Base-by-base conservation (phyloP, 1,140 invertebrate species). In the Popillia japonica region DNA sequence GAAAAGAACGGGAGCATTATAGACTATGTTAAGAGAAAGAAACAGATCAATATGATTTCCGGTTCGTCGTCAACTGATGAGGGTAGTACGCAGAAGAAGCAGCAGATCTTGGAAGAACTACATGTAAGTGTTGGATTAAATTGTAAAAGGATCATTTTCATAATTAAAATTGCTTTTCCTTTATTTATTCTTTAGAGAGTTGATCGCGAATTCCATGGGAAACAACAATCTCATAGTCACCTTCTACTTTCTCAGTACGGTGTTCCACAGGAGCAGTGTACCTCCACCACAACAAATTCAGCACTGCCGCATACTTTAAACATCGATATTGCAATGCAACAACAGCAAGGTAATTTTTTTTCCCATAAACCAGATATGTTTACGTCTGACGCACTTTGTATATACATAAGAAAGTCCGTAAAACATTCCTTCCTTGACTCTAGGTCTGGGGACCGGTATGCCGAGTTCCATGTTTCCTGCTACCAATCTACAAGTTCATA, bases 31-130 rank as follows among this genome's bases (percentile, higher is more conserved):
- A 86, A 86, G 76, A 85, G 84, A 20, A 86, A 85, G 77, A 85
- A 85, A 78, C 83, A 81, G 73, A 79, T 77, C 40, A 81, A 76
- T 76, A 75, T 79, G 42, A 75, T 75, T 22, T 79, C 82, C 44
- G 41, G 68, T 34, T 55, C 78, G 17, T 85, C 72, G 86, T 86
- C 78, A 80, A 86, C 88, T 79, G 92, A 93, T 81, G 92, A 94
- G 76, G 92, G 93, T 80, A 92, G 92, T 68, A 85, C 92, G 17
- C 90, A 93, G 79, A 94, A 94, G 82, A 94, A 94, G 81, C 92
- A 94, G 86, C 92, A 93, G 84, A 94, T 95, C 82, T 88, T 94
- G 7, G 93, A 95, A 83, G 93, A 95, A 85, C 85, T 95, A 78
- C 92, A 95, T 87, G 91, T 92, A 86, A 79, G 81, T n/a, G 48